phyloP scores from a whole-genome alignment of 2,888 invertebrate genomes.

The Melanotus villosus region DNA sequence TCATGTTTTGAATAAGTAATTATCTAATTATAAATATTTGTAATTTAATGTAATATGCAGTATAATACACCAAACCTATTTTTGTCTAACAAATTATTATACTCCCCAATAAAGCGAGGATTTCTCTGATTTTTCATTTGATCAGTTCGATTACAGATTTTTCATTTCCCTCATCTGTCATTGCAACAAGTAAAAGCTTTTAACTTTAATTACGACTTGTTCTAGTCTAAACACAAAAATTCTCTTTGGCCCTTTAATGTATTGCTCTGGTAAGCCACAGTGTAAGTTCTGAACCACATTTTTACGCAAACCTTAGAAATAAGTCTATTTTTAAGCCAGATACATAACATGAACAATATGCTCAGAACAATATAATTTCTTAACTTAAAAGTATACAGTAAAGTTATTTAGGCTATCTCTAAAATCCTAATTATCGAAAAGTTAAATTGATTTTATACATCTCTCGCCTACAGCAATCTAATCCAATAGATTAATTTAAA shows the following conservation, averaged over 20 bases:
- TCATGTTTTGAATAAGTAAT: too few relatives aligned
- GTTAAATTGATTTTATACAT: constrained; percentile 21
- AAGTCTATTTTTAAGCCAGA: too few relatives aligned
- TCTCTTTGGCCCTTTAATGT: neutral
- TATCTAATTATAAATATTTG: too few relatives aligned
- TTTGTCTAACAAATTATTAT: too few relatives aligned
- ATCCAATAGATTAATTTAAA: constrained; percentile 22
- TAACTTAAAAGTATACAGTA: neutral
- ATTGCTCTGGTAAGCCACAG: neutral
- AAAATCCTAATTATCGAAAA: constrained; percentile 20
- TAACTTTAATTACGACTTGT: constrained; percentile 33
- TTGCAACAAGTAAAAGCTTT: constrained; percentile 36
- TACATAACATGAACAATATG: neutral
- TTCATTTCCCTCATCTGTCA: constrained; percentile 28
- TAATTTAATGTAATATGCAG: too few relatives aligned
- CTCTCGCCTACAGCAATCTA: constrained; percentile 11
- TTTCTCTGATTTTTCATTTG: neutral
- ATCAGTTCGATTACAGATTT: constrained; percentile 2
- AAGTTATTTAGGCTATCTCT: constrained; percentile 9
- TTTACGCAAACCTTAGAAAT: too few relatives aligned
- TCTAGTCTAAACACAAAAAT: constrained; percentile 24
- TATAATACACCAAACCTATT: too few relatives aligned
- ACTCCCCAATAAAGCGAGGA: too few relatives aligned
- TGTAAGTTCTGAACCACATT: too few relatives aligned
- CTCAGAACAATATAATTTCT: neutral